Base-by-base conservation (phyloP, 2,888 invertebrate species). In the Callinectes sapidus region DNA sequence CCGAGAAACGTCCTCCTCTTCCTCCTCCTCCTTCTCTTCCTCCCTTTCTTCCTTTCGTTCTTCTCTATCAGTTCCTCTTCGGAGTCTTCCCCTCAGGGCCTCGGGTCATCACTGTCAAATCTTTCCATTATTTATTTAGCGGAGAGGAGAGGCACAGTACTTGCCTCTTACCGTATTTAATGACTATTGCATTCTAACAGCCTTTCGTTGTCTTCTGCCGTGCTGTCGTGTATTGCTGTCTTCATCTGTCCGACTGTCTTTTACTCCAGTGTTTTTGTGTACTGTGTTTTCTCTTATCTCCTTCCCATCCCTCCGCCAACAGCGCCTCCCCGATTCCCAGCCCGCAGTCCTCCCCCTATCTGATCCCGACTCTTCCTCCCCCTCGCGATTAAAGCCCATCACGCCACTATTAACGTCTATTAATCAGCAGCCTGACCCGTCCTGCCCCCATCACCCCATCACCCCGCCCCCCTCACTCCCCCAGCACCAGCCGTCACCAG, bases 101-200 rank as follows among this genome's bases (percentile, higher is more conserved):
- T 1, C 10, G 71, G 71, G 71, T 71, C 71, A 71, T 71, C 71
- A 71, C 71, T 71, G 71, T 71, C 71, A 71, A 71, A 71, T 71
- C n/a, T 71, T 71, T 71, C 71, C 71, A 71, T 71, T 71, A 71
- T 71, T 71, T 71, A 71, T 71, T 71, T 71, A 71, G 71, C 71
- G n/a, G 28, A 28, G 48, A 48, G n/a, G 13, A 71, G 71, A 71
- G n/a, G n/a, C 28, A 23, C 71, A 71, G n/a, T 71, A 71, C 71
- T 71, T 28, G 71, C 71, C 71, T 71, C 71, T 71, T 71, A 71
- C 71, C 28, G n/a, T 28, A n/a, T 71, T 71, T 71, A 71, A 71
- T 71, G 71, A 71, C n/a, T 71, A 71, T 71, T 71, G 71, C 71
- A n/a, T n/a, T 71, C 71, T 71, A 71, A 71, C 71, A 71, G 71